Conservation (phyloP, 2,797 vertebrate genomes). For the Parambassis ranga region DNA sequence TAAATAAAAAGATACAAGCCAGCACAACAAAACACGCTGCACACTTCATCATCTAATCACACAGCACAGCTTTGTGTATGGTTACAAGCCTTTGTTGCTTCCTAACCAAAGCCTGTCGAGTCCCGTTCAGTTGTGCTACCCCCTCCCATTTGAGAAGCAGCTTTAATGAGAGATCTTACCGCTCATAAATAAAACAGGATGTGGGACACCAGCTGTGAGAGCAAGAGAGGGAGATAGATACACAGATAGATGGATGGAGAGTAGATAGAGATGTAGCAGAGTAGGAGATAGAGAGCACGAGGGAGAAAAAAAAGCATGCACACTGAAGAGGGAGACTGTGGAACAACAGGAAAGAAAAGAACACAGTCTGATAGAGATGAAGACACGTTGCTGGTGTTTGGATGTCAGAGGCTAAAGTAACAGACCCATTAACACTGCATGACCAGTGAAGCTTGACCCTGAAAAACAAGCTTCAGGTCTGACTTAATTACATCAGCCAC, state of each 20-base stretch:
- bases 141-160: conserved; percentile 49
- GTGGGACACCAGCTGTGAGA: conserved; percentile 66
- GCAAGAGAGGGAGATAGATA: conserved; percentile 9
- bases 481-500: conserved; percentile 32
- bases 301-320: background rate
- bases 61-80: conserved; percentile 30
- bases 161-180: conserved; percentile 73
- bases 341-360: background rate
- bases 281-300: background rate
- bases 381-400: conserved; percentile 4
- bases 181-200: conserved; percentile 75
- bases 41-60: conserved; percentile 27
- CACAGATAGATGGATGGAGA: conserved; percentile 27
- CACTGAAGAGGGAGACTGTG: background rate
- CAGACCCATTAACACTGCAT: background rate
- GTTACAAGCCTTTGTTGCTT: conserved; percentile 39
- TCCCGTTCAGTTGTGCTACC: conserved; percentile 33
- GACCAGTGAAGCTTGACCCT: background rate
- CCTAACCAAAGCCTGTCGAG: conserved; percentile 29
- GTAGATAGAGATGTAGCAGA: conserved; percentile 11
- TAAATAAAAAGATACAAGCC: conserved; percentile 12
- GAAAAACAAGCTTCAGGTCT: conserved; percentile 1
- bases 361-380: background rate
- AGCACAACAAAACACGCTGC: conserved; percentile 4
- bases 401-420: conserved; percentile 13